Conservation (phyloP, 2,113 vertebrate genomes). For the Pelodiscus sinensis region DNA sequence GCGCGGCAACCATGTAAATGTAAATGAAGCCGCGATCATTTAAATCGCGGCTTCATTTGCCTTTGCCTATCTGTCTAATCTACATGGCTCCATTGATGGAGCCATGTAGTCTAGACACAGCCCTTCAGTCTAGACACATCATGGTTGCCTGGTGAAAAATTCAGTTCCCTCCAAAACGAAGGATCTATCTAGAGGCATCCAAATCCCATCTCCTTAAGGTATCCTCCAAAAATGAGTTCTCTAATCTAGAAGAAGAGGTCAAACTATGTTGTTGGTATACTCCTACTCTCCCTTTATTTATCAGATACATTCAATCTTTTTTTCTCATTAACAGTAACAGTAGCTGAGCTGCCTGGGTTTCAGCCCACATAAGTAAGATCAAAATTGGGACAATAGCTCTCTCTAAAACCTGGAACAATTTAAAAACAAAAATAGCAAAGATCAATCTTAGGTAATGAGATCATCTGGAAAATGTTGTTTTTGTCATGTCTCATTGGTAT, state of each 20-base stretch:
- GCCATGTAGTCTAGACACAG: no score
- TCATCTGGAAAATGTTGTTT: background rate
- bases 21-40: no score
- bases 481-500: background rate
- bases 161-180: background rate
- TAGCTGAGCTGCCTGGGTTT: background rate
- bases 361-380: background rate
- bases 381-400: background rate
- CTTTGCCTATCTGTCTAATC: no score
- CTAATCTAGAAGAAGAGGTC: background rate
- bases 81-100: no score
- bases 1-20: no score
- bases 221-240: background rate
- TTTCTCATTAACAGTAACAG: background rate
- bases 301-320: background rate
- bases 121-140: constrained; percentile 27
- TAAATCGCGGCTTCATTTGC: no score
- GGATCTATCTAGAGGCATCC: background rate
- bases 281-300: background rate
- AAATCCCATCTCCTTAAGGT: constrained; percentile 13
- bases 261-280: background rate
- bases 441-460: background rate
- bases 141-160: background rate
- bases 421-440: constrained; percentile 15
- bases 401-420: background rate